These are phyloP conservation scores for Caiman crocodilus DNA, from an alignment of 2,797 vertebrate species.

Conservation along the genomic window DNA sequence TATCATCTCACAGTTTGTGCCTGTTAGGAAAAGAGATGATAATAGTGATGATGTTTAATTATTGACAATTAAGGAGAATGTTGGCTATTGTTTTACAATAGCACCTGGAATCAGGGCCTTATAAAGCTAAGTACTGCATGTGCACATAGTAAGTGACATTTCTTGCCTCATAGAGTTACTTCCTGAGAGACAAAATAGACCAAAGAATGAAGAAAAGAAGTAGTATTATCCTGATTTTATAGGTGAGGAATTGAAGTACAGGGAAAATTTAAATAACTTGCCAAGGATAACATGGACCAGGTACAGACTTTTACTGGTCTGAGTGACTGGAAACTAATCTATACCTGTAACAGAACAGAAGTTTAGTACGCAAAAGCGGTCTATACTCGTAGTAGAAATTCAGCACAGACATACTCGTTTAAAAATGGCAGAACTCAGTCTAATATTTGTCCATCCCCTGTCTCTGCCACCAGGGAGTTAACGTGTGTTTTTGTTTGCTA, in stretches of 20 bases:
- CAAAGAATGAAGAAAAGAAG: background rate
- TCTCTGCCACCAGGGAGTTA: too few species aligned
- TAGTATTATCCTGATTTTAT: background rate
- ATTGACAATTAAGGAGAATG: fast-evolving
- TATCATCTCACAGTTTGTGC: background rate
- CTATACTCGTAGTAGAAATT: too few species aligned
- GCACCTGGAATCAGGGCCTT: background rate
- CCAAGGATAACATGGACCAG: background rate
- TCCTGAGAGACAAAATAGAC: background rate
- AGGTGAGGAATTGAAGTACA: background rate
- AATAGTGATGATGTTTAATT: background rate
- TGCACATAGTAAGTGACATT: background rate
- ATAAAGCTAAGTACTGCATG: background rate
- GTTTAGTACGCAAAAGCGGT: too few species aligned
- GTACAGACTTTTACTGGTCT: too few species aligned
- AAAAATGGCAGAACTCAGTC: too few species aligned
- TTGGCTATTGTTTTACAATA: background rate
- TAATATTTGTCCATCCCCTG: too few species aligned
- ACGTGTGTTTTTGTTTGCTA: too few species aligned
- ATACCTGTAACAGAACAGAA: too few species aligned
- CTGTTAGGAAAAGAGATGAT: background rate
- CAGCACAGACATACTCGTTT: too few species aligned
- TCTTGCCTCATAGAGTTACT: background rate
- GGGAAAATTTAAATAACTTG: background rate
- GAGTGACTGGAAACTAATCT: too few species aligned